Evolutionary conservation across 2,888 invertebrate species (phyloP).

Genomic region (Ochropacha duplaris): DNA sequence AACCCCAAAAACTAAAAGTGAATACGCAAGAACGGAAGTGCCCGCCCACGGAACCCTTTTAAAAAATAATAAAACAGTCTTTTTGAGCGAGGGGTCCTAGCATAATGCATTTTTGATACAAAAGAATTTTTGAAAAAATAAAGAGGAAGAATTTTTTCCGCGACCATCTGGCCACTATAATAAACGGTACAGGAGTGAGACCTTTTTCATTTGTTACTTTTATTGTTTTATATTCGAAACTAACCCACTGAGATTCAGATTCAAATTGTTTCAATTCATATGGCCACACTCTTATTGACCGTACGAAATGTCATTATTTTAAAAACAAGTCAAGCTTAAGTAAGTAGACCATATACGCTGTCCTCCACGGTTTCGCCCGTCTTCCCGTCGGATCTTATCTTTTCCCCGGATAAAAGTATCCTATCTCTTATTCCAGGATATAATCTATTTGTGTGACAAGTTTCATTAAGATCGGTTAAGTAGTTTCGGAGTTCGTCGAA

Average conservation of each 20-base stretch:
- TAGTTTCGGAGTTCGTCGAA: too few relatives aligned
- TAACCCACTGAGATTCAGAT: not conserved
- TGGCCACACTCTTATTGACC: too few relatives aligned
- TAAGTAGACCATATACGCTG: too few relatives aligned
- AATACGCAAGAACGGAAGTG: conserved; percentile 47
- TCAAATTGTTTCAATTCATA: not conserved
- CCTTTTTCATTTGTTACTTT: not conserved
- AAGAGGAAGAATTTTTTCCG: conserved; percentile 17
- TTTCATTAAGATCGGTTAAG: too few relatives aligned
- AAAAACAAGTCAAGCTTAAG: too few relatives aligned
- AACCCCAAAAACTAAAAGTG: conserved; percentile 46
- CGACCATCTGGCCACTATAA: conserved; percentile 1
- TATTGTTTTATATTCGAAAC: not conserved
- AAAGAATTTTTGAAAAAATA: conserved; percentile 35
- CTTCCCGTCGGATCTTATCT: too few relatives aligned
- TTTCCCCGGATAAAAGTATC: too few relatives aligned
- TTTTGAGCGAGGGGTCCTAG: conserved; percentile 27
- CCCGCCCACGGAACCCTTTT: conserved; percentile 61
- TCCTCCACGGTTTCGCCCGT: too few relatives aligned
- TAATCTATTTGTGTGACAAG: too few relatives aligned
- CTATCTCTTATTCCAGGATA: too few relatives aligned
- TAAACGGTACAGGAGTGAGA: conserved; percentile 2
- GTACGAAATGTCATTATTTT: too few relatives aligned
- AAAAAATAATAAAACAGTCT: conserved; percentile 48
- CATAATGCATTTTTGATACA: conserved; percentile 39